Conservation (phyloP, 2,113 vertebrate species). For the Geococcyx californianus region DNA sequence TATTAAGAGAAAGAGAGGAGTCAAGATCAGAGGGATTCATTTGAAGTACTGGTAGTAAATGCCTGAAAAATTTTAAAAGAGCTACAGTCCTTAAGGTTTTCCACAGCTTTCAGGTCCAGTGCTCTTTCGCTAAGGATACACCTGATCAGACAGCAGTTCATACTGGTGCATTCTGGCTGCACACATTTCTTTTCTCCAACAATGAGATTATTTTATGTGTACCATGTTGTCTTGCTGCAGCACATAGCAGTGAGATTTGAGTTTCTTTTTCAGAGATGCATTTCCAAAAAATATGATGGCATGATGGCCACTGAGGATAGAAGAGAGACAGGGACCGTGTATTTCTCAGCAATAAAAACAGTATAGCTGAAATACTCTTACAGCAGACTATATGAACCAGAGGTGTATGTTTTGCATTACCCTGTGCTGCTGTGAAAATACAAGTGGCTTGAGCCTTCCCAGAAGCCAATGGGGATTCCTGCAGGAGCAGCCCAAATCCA, state of each 20-base stretch:
- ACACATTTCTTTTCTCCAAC: not conserved
- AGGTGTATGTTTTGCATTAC: not conserved
- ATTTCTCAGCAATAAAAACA: not conserved
- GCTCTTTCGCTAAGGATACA: not conserved
- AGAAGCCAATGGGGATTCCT: not conserved
- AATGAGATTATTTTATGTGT: not conserved
- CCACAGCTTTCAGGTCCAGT: not conserved
- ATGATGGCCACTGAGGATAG: not conserved
- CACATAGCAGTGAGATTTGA: not conserved
- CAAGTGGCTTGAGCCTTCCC: not conserved
- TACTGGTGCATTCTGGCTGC: not conserved
- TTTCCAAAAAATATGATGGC: not conserved
- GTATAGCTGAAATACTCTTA: not conserved
- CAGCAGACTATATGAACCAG: not conserved
- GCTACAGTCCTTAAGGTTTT: not conserved
- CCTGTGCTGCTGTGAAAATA: not conserved
- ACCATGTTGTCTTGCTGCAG: rapidly evolving
- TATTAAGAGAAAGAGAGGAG: not conserved
- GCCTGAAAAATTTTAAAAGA: not conserved
- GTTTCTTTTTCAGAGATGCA: not conserved
- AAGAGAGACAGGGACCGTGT: not conserved
- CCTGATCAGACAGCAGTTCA: not conserved
- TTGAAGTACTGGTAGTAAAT: not conserved
- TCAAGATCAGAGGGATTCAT: not conserved
- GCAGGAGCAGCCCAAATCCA: not conserved